Percentiles rank a stretch among this genome's conserved stretches.
Conservation (phyloP, 2,888 invertebrate genomes). For the Pristionchus entomophagus region DNA sequence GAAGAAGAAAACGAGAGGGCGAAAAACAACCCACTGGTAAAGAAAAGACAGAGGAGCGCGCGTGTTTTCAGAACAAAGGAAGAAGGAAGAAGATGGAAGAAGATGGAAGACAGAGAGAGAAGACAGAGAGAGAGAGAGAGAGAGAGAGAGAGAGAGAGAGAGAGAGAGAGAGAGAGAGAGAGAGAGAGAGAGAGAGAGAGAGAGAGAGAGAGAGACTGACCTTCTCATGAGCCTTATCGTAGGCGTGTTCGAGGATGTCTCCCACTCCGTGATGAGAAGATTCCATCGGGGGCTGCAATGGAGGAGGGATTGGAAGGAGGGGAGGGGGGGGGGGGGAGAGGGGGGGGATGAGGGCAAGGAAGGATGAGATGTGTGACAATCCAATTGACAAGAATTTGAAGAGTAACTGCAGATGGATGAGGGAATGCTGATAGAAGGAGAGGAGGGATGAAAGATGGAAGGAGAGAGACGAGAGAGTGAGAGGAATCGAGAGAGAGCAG, state of each 20-base stretch:
- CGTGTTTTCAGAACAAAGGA: not conserved
- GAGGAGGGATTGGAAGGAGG: not conserved
- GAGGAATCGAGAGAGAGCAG: not conserved
- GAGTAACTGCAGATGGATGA: not conserved
- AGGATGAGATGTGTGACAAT: not conserved
- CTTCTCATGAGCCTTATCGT: not conserved
- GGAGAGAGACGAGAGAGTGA: not conserved
- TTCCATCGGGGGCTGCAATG: not conserved
- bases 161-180: not conserved
- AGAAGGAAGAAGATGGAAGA: not conserved
- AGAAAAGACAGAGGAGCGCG: not conserved
- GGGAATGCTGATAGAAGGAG: not conserved
- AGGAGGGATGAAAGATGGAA: not conserved
- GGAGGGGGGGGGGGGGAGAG: not conserved
- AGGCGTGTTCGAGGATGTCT: constrained; percentile 32
- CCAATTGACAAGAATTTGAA: not conserved
- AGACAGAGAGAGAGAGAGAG: not conserved
- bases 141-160: not conserved
- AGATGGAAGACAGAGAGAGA: not conserved
- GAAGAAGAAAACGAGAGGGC: constrained; percentile 19
- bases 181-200: not conserved
- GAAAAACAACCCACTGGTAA: constrained; percentile 10
- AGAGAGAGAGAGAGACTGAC: not conserved
- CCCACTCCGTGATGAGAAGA: constrained; percentile 18
- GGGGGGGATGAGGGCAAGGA: not conserved